Conservation (phyloP, 2,888 invertebrate species). For the Drosophila ezoana region DNA sequence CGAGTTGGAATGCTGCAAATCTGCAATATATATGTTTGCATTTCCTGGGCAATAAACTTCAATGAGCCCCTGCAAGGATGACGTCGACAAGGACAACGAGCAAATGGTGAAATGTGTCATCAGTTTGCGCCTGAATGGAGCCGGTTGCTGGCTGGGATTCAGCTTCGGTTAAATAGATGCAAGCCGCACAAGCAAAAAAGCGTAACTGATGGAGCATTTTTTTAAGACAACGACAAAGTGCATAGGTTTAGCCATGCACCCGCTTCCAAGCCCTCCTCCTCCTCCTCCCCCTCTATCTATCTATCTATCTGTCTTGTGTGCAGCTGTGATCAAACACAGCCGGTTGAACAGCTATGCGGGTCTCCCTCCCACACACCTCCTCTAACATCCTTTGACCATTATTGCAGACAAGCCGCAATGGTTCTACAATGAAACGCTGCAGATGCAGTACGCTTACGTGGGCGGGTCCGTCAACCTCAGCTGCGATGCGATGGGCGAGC, state of each 20-base stretch:
- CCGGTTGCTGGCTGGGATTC: constrained; percentile 1
- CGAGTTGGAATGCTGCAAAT: constrained; percentile 48
- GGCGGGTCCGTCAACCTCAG: constrained; percentile 87
- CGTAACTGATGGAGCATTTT: not conserved
- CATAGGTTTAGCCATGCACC: not conserved
- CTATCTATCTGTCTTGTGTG: not conserved
- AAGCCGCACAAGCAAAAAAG: constrained; percentile 1
- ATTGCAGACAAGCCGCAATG: constrained; percentile 83
- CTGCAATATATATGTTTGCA: constrained; percentile 75
- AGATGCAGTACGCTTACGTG: constrained; percentile 83
- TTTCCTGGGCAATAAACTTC: constrained; percentile 74
- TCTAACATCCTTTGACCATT: constrained; percentile 8
- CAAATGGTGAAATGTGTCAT: constrained; percentile 73
- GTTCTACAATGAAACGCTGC: constrained; percentile 78
- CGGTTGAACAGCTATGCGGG: constrained; percentile 25
- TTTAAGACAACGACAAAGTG: constrained; percentile 1
- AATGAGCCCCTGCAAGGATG: constrained; percentile 65
- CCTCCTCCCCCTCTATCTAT: too few species aligned
- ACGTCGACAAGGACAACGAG: constrained; percentile 33
- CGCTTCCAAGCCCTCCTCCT: not conserved
- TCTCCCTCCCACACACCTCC: not conserved
- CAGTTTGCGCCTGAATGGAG: constrained; percentile 55
- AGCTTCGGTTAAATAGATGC: constrained; percentile 21
- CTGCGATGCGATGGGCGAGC: constrained; percentile 87
- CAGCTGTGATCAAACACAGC: constrained; percentile 5